These are phyloP conservation scores for Monarcha castaneiventris DNA, from an alignment of 2,113 vertebrate genomes.

Conservation along the genomic window DNA sequence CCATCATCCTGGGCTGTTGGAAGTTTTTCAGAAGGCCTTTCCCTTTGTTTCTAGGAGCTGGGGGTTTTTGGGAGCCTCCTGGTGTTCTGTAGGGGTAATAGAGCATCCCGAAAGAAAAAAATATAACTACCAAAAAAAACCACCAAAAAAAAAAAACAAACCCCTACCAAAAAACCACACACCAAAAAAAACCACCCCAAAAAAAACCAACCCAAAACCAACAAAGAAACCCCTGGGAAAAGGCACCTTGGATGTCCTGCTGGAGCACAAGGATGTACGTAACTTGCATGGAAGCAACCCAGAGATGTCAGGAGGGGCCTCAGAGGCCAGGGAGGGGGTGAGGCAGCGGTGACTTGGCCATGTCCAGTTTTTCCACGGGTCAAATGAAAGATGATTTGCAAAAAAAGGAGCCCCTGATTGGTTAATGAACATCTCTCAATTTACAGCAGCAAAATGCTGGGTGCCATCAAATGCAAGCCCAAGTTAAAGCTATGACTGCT, in stretches of 20 bases:
- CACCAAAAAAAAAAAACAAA: too few relatives aligned
- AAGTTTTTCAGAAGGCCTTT: neutral
- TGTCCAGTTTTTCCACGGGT: neutral
- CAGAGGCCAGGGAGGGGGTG: neutral
- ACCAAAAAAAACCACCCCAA: too few relatives aligned
- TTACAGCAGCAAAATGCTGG: conserved; percentile 57
- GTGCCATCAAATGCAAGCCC: conserved; percentile 64
- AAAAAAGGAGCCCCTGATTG: neutral
- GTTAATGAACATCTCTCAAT: conserved; percentile 56
- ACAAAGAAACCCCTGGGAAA: neutral
- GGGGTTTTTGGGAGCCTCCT: neutral
- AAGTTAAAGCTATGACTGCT: conserved; percentile 75
- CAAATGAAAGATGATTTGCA: neutral
- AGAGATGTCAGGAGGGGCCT: neutral
- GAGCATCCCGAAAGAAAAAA: neutral
- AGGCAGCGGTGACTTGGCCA: neutral
- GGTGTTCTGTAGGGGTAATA: neutral
- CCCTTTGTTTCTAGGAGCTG: neutral
- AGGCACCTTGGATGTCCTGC: neutral
- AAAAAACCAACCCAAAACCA: too few relatives aligned
- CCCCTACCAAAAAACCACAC: too few relatives aligned
- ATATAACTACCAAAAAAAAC: neutral
- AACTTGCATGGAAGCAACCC: neutral
- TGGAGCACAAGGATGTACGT: neutral
- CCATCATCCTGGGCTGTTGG: neutral